Base-by-base conservation (phyloP, 2,888 invertebrate genomes). In the Iselma pallidipennis region DNA sequence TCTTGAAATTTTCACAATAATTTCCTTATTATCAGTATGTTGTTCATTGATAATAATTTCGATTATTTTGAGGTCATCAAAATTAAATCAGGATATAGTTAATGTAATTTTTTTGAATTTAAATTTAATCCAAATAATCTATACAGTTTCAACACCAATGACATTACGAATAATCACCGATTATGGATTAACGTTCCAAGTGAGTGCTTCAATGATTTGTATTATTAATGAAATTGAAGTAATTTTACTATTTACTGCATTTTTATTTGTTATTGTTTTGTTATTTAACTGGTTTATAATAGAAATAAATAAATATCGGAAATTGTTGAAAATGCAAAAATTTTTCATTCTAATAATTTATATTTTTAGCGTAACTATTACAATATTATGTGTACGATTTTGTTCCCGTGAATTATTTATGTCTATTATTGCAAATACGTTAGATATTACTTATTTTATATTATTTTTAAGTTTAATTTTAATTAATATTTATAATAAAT, bases 401-500 rank as follows among this genome's bases (percentile, higher is more conserved):
- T 57, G 57, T 37, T 52, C 49, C 14, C 9, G 28, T 26, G 12
- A 23, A 21, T 42, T 14, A 31, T 19, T 33, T 19, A 19, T 51
- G 2, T 6, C 45, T 16, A 33, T 61, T 3, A 48, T 57, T 10
- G 12, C 10, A 42, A 42, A 42, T 12, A 42, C 2, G 9, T 21
- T 42, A 4, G 10, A 42, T 19, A 19, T 23, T 49, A 12, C 23
- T 23, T 57, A 14, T 45, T 45, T 52, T 16, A 49, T 21, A 16
- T 49, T 26, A 31, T 58, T 16, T 37, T 55, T 42, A n/a, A 5
- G 59, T 25, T 33, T 63, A 21, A 55, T 55, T 14, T 14, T 63
- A n/a, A 59, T 59, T 29, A 59, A 63, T 33, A 48, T 63, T 21
- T 26, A 56, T 16, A 55, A 63, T 21, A 29, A n/a, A 19, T 4